phyloP scores from a whole-genome alignment of 2,888 invertebrate genomes.

The Anthoptus insignis region DNA sequence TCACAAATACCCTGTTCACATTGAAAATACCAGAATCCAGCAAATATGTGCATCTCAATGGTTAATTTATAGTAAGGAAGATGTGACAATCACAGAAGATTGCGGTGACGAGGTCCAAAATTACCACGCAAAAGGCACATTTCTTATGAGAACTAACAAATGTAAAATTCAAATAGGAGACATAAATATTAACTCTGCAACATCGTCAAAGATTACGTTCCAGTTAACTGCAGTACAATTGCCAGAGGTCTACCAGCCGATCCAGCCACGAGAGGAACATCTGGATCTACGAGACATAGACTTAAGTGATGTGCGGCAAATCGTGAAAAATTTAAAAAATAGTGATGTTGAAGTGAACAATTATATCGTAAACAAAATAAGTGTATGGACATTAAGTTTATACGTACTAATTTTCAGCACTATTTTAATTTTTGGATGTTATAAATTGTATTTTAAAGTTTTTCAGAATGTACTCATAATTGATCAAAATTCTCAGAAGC shows the following conservation, averaged over 20 bases:
- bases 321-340: neutral
- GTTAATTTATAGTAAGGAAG: neutral
- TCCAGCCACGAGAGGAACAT: neutral
- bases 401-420: neutral
- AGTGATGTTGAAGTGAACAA: neutral
- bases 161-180: conserved; percentile 8
- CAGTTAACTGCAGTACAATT: neutral
- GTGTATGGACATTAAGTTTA: conserved; percentile 3
- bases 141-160: conserved; percentile 1
- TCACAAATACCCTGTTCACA: neutral
- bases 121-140: conserved; percentile 1
- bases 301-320: neutral
- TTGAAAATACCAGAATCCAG: neutral
- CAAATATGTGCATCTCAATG: neutral
- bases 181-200: neutral
- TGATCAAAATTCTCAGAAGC: neutral
- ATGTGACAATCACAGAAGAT: neutral
- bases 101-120: neutral
- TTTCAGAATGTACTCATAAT: neutral
- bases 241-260: conserved; percentile 1
- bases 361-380: conserved; percentile 1
- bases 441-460: no score
- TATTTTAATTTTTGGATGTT: neutral
- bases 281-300: conserved; percentile 1
- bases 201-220: neutral